Percentiles rank a stretch among this genome's conserved stretches.
Conservation (phyloP, 1,140 invertebrate genomes). For the Meloidogyne exigua region DNA sequence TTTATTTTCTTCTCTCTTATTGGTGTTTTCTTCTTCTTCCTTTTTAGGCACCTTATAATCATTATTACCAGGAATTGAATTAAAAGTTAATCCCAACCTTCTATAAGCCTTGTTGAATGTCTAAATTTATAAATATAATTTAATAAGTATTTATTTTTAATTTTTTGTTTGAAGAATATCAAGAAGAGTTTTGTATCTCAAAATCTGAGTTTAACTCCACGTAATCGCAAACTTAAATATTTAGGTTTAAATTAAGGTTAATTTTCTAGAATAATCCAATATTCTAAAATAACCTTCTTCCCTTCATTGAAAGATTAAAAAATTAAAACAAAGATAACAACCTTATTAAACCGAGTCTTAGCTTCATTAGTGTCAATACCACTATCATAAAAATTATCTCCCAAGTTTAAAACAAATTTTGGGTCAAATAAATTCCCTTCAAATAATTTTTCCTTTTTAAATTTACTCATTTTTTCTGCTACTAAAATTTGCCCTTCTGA, state of each 20-base stretch:
- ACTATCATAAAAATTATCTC: constrained; percentile 25
- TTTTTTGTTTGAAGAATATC: too few relatives aligned
- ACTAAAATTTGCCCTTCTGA: neutral
- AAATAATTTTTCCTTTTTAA: neutral
- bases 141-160: too few relatives aligned
- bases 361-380: neutral
- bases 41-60: constrained; percentile 2
- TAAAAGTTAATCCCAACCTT: neutral
- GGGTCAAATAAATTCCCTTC: neutral
- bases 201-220: too few relatives aligned
- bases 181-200: too few relatives aligned
- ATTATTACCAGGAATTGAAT: constrained; percentile 18
- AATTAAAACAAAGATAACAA: neutral
- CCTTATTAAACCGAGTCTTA: neutral
- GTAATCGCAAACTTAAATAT: too few relatives aligned
- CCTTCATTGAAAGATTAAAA: too few relatives aligned
- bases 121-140: neutral
- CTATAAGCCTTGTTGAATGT: neutral
- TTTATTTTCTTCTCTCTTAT: neutral
- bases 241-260: too few relatives aligned
- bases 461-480: neutral
- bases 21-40: neutral
- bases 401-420: constrained; percentile 17
- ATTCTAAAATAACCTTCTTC: too few relatives aligned
- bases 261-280: too few relatives aligned